phyloP scores from a whole-genome alignment of 2,113 vertebrate species.

The Strigops habroptila region DNA sequence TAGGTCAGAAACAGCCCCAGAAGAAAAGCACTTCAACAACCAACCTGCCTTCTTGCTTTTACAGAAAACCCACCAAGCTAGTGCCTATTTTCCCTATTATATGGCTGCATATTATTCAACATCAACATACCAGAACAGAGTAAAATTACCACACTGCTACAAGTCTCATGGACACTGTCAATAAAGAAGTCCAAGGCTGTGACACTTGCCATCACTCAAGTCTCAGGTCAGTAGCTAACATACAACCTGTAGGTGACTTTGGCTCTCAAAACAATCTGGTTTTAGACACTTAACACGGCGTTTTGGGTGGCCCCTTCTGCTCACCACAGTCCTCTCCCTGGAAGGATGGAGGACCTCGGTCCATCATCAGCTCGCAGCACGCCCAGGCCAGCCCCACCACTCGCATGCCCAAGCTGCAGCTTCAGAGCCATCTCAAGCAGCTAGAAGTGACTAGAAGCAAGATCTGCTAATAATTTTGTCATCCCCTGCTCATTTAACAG shows the following conservation, averaged over 20 bases:
- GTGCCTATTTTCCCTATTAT: accelerated
- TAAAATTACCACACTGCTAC: background rate
- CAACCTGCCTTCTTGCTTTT: background rate
- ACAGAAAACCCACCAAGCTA: background rate
- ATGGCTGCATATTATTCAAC: background rate
- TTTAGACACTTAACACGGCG: background rate
- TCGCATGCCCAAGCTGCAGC: background rate
- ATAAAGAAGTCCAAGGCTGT: background rate
- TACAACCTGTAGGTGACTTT: background rate
- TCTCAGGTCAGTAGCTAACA: background rate
- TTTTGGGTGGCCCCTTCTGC: background rate
- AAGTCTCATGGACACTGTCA: background rate
- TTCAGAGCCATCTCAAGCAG: background rate
- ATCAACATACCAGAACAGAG: background rate
- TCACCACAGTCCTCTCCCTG: accelerated
- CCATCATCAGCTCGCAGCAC: background rate
- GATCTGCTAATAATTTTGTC: background rate
- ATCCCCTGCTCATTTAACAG: background rate
- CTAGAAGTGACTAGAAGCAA: background rate
- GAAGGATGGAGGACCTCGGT: background rate
- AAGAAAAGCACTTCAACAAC: background rate
- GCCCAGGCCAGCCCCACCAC: background rate
- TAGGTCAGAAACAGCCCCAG: background rate
- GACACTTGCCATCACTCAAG: background rate
- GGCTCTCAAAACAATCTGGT: background rate